A percentile compares a stretch with the other conserved stretches of the same genome.
These are phyloP conservation scores for Diorhabda carinulata DNA, from an alignment of 1,140 invertebrate genomes.

Conservation along the genomic window DNA sequence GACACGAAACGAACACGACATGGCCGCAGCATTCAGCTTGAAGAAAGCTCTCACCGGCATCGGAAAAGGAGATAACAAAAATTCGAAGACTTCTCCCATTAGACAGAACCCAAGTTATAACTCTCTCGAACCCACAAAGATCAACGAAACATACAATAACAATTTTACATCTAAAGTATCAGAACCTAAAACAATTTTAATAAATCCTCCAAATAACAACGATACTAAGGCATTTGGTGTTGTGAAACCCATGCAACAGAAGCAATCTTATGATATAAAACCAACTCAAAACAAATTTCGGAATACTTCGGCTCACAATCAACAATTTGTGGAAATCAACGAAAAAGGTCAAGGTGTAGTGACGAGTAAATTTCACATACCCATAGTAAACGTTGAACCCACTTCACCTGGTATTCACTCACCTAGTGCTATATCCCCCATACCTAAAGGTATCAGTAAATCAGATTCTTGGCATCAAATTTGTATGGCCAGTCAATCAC, in stretches of 20 bases:
- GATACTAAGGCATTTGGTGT: conserved; percentile 27
- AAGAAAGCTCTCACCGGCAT: conserved; percentile 51
- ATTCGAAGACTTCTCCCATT: background rate
- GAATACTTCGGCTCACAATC: conserved; percentile 13
- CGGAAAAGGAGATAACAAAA: conserved; percentile 19
- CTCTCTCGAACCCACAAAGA: background rate
- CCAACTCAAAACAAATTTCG: conserved; percentile 18
- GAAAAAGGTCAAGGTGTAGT: conserved; percentile 45
- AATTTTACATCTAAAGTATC: conserved; percentile 28
- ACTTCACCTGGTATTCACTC: conserved; percentile 41
- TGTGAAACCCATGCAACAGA: conserved; percentile 30
- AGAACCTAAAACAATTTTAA: conserved; percentile 19
- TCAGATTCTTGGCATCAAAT: conserved; percentile 78
- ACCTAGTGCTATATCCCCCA: conserved; percentile 16
- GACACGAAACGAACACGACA: conserved; percentile 46
- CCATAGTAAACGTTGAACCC: conserved; percentile 40
- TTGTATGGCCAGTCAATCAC: conserved; percentile 45
- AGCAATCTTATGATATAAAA: conserved; percentile 8
- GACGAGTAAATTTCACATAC: conserved; percentile 49
- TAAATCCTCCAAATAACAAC: background rate
- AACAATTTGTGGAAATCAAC: conserved; percentile 42
- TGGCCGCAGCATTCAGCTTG: conserved; percentile 51
- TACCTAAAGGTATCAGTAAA: conserved; percentile 55
- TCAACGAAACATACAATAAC: conserved; percentile 7
- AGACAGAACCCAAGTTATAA: background rate